These are phyloP conservation scores for Heliothis virescens DNA, from an alignment of 1,140 invertebrate species.

Conservation along the genomic window DNA sequence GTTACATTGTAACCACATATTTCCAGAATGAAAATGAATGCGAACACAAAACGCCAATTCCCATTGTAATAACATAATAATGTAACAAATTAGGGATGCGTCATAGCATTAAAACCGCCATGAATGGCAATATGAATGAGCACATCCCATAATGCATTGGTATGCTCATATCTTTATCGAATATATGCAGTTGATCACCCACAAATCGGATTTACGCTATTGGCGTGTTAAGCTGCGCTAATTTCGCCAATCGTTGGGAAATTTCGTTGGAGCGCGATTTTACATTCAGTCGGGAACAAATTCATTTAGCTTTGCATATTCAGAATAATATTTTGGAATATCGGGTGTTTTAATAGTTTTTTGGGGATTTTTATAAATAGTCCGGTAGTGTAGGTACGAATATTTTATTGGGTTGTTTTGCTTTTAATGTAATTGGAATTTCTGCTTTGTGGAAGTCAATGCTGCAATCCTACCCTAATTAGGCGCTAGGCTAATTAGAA, in stretches of 20 bases:
- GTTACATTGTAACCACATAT: too few species aligned
- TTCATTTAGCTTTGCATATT: constrained; percentile 45
- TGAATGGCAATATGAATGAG: constrained; percentile 15
- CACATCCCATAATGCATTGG: constrained; percentile 25
- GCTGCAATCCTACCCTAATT: too few species aligned
- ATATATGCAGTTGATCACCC: constrained; percentile 46
- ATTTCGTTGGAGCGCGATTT: constrained; percentile 36
- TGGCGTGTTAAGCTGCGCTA: constrained; percentile 49
- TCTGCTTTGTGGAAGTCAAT: neutral
- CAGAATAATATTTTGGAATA: constrained; percentile 27
- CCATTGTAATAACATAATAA: neutral
- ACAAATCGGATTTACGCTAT: constrained; percentile 41
- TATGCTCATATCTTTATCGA: constrained; percentile 44
- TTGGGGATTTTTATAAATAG: neutral
- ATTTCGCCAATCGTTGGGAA: constrained; percentile 43
- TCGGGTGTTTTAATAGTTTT: constrained; percentile 26
- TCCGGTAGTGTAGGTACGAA: neutral
- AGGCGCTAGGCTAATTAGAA: too few species aligned
- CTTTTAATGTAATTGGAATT: neutral
- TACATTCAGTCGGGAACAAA: constrained; percentile 34
- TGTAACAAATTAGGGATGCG: neutral
- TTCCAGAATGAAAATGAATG: too few species aligned
- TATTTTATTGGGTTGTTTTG: neutral
- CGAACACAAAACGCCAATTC: neutral
- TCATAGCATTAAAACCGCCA: constrained; percentile 7